These are phyloP conservation scores for Tachycineta bicolor DNA, from an alignment of 2,113 vertebrate species.

Conservation along the genomic window DNA sequence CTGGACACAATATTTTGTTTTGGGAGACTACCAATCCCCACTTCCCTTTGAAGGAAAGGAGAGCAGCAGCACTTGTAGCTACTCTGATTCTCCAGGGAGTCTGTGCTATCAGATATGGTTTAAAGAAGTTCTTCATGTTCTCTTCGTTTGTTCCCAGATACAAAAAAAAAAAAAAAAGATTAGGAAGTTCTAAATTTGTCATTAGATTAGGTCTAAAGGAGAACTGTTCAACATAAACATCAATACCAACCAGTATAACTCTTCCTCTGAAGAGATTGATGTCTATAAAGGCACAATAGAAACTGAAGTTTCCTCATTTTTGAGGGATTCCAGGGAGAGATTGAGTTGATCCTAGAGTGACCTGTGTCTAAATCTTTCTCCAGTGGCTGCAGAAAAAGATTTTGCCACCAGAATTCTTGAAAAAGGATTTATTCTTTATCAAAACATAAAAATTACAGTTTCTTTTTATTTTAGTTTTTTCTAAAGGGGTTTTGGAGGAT, in stretches of 20 bases:
- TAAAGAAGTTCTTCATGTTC: not conserved
- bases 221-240: not conserved
- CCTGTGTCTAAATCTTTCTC: not conserved
- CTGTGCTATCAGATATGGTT: not conserved
- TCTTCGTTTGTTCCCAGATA: not conserved
- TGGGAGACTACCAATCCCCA: not conserved
- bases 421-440: not conserved
- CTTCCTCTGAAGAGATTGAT: not conserved
- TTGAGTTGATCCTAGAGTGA: not conserved
- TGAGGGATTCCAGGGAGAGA: not conserved
- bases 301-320: not conserved
- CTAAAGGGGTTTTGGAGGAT: fast-evolving
- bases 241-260: not conserved
- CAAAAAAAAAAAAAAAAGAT: not conserved
- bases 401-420: not conserved
- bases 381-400: not conserved
- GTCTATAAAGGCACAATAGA: not conserved
- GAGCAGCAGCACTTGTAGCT: not conserved
- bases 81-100: not conserved
- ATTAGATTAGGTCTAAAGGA: not conserved
- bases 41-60: not conserved
- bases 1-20: not conserved
- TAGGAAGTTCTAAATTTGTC: not conserved
- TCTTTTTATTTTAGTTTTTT: not conserved
- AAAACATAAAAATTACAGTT: not conserved